Percentiles rank a stretch among this genome's conserved stretches.
phyloP scores from a whole-genome alignment of 2,888 invertebrate species.

The Polydrusus cervinus region DNA sequence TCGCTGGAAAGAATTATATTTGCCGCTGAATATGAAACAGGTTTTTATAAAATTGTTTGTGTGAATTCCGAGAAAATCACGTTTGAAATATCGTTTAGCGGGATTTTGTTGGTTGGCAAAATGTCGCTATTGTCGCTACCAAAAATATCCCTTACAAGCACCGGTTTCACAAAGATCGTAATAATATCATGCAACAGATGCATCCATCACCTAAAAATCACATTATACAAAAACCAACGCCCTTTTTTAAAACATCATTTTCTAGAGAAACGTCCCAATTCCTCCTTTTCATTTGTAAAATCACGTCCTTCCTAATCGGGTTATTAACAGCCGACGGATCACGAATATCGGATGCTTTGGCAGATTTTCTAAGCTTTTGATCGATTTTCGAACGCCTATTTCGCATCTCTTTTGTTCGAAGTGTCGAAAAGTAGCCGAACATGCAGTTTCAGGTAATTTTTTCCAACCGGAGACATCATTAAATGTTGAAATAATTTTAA shows the following conservation, averaged over 20 bases:
- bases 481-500: too few species aligned
- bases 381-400: conserved; percentile 57
- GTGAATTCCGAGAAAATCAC: too few species aligned
- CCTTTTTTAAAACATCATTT: conserved; percentile 51
- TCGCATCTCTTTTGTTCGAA: conserved; percentile 49
- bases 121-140: too few species aligned
- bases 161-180: conserved; percentile 8
- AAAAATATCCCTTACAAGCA: too few species aligned
- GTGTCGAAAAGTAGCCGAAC: conserved; percentile 28
- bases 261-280: conserved; percentile 51
- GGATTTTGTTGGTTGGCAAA: too few species aligned
- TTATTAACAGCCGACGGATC: conserved; percentile 66
- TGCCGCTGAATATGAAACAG: too few species aligned
- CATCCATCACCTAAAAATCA: conserved; percentile 46
- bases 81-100: too few species aligned
- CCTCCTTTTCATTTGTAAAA: conserved; percentile 52
- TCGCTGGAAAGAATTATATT: too few species aligned
- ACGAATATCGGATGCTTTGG: conserved; percentile 64
- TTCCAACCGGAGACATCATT: neutral
- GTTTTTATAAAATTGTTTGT: too few species aligned
- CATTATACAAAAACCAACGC: conserved; percentile 50
- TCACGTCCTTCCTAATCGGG: conserved; percentile 63
- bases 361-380: conserved; percentile 60
- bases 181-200: conserved; percentile 49
- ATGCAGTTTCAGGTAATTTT: conserved; percentile 17